Base-by-base conservation (phyloP, 2,888 invertebrate species). In the Cheilosia impressa region DNA sequence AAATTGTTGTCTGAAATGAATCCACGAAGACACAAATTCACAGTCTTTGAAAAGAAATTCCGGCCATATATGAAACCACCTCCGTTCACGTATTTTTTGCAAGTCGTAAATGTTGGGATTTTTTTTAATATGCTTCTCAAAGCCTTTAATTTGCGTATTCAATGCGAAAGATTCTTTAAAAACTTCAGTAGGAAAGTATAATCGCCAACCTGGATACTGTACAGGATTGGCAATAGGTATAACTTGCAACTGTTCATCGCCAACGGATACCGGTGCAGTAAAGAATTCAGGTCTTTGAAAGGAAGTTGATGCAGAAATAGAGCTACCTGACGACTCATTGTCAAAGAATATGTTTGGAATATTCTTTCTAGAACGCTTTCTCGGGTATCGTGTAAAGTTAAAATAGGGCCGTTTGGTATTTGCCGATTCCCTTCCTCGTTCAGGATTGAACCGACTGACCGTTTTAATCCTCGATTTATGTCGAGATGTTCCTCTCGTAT, bases 131-230 rank as follows among this genome's bases (percentile, higher is more conserved):
- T 94, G 96, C 3, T 91, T 90, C 89, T 94, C 94, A 87, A 95
- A 92, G 7, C 93, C 91, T 88, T 93, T 90, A 3, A 95, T 90
- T 88, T 93, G 94, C 68, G 90, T 90, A 5, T 93, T 92, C 19
- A 93, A 91, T 0, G 92, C 90, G 10, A 93, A 93, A 38, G 93
- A 92, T 15, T 93, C 93, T 77, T 90, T 90, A 80, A 92, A 94
- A 63, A 91, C 93, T 93, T 95, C 95, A 71, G 94, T 93, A 45
- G 95, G 94, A 91, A 97, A 96, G 92, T 97, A 98, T 9, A 96
- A 92, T 87, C 95, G 95, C 96, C 97, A 97, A 22, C 95, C 95
- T 88, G 94, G 93, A 90, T 95, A 96, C 5, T 93, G 80, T 2
- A 34, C n/a, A 0, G 89, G 89, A 52, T 89, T 89, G 24, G 90